Conservation (phyloP, 2,888 invertebrate genomes). For the Crematogaster levior region DNA sequence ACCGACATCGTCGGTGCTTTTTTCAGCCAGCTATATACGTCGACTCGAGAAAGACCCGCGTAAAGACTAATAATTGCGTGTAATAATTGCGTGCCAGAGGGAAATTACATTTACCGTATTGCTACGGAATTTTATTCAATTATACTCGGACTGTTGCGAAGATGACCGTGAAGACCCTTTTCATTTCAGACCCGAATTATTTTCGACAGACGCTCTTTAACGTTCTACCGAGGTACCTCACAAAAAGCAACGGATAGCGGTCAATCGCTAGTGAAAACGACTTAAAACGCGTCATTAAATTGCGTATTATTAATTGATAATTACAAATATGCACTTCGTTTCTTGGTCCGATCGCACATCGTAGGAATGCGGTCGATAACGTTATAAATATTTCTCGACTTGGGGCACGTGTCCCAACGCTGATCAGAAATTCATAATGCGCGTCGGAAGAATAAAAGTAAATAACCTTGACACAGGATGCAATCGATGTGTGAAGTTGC, state of each 20-base stretch:
- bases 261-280: not conserved
- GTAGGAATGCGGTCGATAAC: constrained; percentile 40
- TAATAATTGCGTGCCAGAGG: constrained; percentile 75
- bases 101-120: constrained; percentile 78
- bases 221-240: no score
- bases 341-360: constrained; percentile 4
- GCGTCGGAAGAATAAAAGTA: constrained; percentile 55
- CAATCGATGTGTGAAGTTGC: constrained; percentile 54
- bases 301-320: constrained; percentile 7
- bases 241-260: not conserved
- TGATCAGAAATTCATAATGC: constrained; percentile 54
- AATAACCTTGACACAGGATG: constrained; percentile 51
- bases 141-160: constrained; percentile 67
- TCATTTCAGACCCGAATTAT: not conserved
- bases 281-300: not conserved
- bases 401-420: constrained; percentile 50
- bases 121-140: constrained; percentile 78
- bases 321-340: not conserved
- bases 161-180: constrained; percentile 24
- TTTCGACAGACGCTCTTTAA: not conserved
- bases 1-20: constrained; percentile 61
- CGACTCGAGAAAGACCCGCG: constrained; percentile 71
- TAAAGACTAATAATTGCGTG: constrained; percentile 79
- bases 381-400: constrained; percentile 53
- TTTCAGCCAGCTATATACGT: constrained; percentile 65